Evolutionary conservation across 2,888 invertebrate species (phyloP).

Genomic region (Melikaiella ostensackeni): DNA sequence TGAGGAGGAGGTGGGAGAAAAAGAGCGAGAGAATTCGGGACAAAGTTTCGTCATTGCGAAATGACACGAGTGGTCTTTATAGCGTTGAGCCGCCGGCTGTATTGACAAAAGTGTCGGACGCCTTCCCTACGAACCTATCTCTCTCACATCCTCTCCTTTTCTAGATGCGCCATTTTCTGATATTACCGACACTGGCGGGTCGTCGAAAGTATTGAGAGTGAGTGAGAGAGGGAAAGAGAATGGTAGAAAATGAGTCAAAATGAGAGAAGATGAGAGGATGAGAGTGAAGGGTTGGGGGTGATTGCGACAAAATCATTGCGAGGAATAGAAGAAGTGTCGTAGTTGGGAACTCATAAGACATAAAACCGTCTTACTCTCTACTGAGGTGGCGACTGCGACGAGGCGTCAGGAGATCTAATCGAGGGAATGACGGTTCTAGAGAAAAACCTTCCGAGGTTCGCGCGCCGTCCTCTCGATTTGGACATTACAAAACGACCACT

Average conservation of each 20-base stretch:
- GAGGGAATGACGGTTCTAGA: conserved; percentile 41
- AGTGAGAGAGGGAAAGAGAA: conserved; percentile 31
- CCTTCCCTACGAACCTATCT: conserved; percentile 49
- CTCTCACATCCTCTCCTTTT: conserved; percentile 55
- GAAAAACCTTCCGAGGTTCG: neutral
- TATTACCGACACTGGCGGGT: conserved; percentile 73
- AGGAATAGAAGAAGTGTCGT: conserved; percentile 78
- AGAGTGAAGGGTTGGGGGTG: conserved; percentile 62
- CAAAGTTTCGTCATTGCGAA: conserved; percentile 80
- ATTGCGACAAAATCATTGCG: conserved; percentile 79
- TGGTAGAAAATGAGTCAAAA: conserved; percentile 38
- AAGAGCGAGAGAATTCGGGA: conserved; percentile 75
- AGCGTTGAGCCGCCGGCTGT: conserved; percentile 74
- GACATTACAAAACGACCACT: conserved; percentile 3
- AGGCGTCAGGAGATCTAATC: conserved; percentile 46
- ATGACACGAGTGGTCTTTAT: conserved; percentile 82
- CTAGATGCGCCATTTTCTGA: conserved; percentile 63
- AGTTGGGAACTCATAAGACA: conserved; percentile 75
- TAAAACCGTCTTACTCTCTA: conserved; percentile 65
- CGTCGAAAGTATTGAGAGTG: conserved; percentile 67
- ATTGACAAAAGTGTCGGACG: conserved; percentile 80
- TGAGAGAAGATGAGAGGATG: conserved; percentile 39
- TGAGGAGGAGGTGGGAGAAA: conserved; percentile 46
- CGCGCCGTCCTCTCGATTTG: neutral
- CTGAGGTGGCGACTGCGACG: conserved; percentile 51